Evolutionary conservation across 2,797 vertebrate genomes (phyloP).

Genomic region (Thalassophryne amazonica): DNA sequence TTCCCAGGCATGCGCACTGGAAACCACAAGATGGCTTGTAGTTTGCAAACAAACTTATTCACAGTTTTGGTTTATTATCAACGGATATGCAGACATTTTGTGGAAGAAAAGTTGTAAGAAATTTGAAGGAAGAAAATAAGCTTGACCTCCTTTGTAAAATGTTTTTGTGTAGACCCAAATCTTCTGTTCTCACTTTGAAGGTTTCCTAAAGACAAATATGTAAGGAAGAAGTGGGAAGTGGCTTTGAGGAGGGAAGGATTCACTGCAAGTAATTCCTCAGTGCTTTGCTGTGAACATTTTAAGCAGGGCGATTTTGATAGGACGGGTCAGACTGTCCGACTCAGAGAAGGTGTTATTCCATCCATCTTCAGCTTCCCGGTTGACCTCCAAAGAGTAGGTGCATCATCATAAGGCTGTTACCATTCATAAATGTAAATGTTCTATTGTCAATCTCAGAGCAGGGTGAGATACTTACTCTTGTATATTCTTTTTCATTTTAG

Average conservation of each 20-base stretch:
- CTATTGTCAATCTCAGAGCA: no score
- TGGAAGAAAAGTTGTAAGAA: no score
- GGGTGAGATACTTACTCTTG: no score
- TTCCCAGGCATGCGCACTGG: no score
- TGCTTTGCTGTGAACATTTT: slow-evolving; percentile 34
- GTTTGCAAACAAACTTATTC: no score
- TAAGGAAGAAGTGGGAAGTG: slow-evolving; percentile 30
- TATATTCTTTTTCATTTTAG: not conserved
- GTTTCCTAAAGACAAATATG: slow-evolving; percentile 23
- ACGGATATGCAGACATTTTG: no score
- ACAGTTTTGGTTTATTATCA: no score
- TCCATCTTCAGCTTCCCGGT: slow-evolving; percentile 12
- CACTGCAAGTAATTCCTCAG: not conserved
- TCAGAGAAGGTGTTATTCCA: slow-evolving; percentile 23
- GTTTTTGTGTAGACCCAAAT: no score
- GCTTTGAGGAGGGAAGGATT: slow-evolving; percentile 4
- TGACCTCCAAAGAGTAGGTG: slow-evolving; percentile 12
- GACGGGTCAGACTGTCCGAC: slow-evolving; percentile 29
- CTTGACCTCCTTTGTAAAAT: no score
- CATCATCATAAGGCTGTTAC: not conserved
- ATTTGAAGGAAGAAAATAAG: no score
- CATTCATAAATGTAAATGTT: no score
- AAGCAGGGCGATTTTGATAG: slow-evolving; percentile 23
- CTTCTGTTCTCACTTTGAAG: slow-evolving; percentile 10
- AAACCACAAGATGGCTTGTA: no score